These are phyloP conservation scores for Melanargia galathea DNA, from an alignment of 2,888 invertebrate species.

Conservation along the genomic window DNA sequence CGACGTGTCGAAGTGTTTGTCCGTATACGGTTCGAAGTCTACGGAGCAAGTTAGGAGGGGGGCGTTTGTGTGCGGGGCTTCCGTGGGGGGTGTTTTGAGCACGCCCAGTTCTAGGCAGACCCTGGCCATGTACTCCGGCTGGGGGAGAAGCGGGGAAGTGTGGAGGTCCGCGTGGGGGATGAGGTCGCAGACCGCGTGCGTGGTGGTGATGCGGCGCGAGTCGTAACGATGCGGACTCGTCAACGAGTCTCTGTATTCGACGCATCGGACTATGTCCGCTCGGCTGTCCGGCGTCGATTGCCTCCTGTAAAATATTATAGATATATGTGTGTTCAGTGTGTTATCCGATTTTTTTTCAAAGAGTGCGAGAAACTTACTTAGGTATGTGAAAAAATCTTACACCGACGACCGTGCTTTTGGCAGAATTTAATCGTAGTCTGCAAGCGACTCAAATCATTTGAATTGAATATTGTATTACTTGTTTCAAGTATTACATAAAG, in stretches of 20 bases:
- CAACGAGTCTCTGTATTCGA: slow-evolving; percentile 65
- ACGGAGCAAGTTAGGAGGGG: slow-evolving; percentile 63
- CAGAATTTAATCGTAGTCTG: too few species aligned
- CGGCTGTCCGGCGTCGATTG: slow-evolving; percentile 67
- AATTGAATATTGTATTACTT: too few species aligned
- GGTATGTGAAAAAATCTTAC: too few species aligned
- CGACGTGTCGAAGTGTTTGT: slow-evolving; percentile 59
- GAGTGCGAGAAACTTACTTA: too few species aligned
- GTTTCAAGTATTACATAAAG: too few species aligned
- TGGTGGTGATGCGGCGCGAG: slow-evolving; percentile 49
- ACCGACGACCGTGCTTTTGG: too few species aligned
- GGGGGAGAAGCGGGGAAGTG: slow-evolving; percentile 32
- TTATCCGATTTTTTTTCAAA: too few species aligned
- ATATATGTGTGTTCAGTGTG: background rate
- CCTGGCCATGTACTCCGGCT: slow-evolving; percentile 66
- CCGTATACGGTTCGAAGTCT: slow-evolving; percentile 64
- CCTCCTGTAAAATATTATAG: slow-evolving; percentile 47
- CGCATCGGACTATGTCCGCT: slow-evolving; percentile 77
- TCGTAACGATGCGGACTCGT: slow-evolving; percentile 57
- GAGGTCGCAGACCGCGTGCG: slow-evolving; percentile 70
- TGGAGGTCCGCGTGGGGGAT: slow-evolving; percentile 52
- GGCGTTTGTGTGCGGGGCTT: slow-evolving; percentile 43
- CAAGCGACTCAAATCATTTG: too few species aligned
- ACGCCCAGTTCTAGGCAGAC: slow-evolving; percentile 82
- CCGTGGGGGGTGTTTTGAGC: slow-evolving; percentile 51